These are phyloP conservation scores for Pollicipes pollicipes DNA, from an alignment of 1,140 invertebrate genomes.

Conservation along the genomic window DNA sequence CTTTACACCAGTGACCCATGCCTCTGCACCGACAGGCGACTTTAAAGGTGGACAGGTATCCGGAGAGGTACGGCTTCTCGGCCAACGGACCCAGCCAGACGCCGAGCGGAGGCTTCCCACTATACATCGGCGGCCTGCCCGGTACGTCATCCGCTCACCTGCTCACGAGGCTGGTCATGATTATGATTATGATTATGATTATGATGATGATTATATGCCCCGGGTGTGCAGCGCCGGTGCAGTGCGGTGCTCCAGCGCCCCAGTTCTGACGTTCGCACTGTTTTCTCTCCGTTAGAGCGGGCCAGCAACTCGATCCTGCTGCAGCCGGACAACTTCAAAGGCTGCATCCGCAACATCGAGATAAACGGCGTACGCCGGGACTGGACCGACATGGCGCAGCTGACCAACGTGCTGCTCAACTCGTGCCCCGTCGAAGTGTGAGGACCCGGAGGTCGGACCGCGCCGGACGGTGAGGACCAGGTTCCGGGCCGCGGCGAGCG, in stretches of 20 bases:
- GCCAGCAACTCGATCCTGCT: background rate
- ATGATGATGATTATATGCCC: background rate
- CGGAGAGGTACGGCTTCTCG: conserved; percentile 23
- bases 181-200: conserved; percentile 8
- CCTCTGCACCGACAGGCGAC: conserved; percentile 26
- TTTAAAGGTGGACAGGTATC: conserved; percentile 49
- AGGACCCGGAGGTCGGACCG: too few relatives aligned
- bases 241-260: too few relatives aligned
- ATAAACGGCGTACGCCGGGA: conserved; percentile 45
- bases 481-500: too few relatives aligned
- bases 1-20: background rate
- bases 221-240: background rate
- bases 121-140: conserved; percentile 70
- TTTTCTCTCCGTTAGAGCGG: background rate
- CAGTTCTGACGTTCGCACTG: background rate
- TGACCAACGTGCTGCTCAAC: conserved; percentile 64
- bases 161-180: conserved; percentile 1
- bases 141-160: conserved; percentile 39
- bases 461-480: too few relatives aligned
- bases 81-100: background rate
- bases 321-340: conserved; percentile 60
- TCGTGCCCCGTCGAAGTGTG: conserved; percentile 43
- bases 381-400: conserved; percentile 63
- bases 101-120: conserved; percentile 31
- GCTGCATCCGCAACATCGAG: conserved; percentile 69